Base-by-base conservation (phyloP, 2,888 invertebrate species). In the Eucera pruinosa region DNA sequence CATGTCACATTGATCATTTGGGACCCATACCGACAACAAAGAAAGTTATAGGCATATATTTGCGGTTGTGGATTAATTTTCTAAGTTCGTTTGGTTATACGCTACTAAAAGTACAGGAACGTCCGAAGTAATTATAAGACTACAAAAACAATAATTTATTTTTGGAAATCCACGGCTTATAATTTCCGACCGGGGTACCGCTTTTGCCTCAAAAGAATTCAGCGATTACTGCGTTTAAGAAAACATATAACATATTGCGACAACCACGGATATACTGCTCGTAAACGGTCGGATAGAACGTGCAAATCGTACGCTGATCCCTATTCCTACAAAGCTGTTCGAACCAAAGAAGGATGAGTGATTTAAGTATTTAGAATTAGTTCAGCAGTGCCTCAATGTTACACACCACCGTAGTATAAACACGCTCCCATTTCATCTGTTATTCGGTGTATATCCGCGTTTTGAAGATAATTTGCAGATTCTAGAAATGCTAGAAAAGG, bases 31-130 rank as follows among this genome's bases (percentile, higher is more conserved):
- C 61, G 2, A 25, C 48, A 0, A 67, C 67, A 0, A 23, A 5
- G 62, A 73, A 5, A 27, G 3, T 1, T 73, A 73, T 1, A 2
- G 2, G 0, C 9, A 57, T 20, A 61, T 73, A 25, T 50, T 73
- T 30, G 50, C 39, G 0, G 36, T 73, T 0, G 33, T 62, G 0
- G 61, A 73, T n/a, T 52, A 52, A 2, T 64, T 71, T n/a, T 20
- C 58, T 0, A 58, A 71, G 23, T 71, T 65, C n/a, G 27, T n/a
- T 1, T 72, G 65, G 60, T 11, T 72, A 0, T 72, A 66, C 13
- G 11, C 65, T 0, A 66, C 43, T 0, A 66, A 39, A 4, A 18
- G 33, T 0, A 27, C 27, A 0, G 30, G 3, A n/a, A 2, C 62
- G 0, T n/a, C 15, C 0, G 68, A 74, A 1, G 64, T 64, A 0